These are phyloP conservation scores for Ophthalmolycus amberensis DNA, from an alignment of 2,113 vertebrate genomes.

Conservation along the genomic window DNA sequence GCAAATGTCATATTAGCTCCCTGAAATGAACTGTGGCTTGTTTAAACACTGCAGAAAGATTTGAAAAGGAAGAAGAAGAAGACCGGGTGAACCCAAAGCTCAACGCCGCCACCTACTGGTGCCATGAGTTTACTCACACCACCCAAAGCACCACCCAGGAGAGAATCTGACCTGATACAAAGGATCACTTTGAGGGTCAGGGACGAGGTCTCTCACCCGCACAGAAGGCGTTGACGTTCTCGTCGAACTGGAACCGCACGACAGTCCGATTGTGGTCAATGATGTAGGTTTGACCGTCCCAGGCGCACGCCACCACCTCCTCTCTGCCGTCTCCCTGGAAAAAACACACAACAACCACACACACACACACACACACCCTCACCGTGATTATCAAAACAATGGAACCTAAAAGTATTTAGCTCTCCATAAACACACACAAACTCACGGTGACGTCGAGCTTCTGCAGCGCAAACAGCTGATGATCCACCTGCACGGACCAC, in stretches of 20 bases:
- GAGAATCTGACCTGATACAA: too few species aligned
- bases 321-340: slow-evolving; percentile 92
- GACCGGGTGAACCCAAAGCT: background rate
- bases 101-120: slow-evolving; percentile 70
- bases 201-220: slow-evolving; percentile 85
- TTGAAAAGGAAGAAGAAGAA: background rate
- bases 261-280: slow-evolving; percentile 94
- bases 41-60: slow-evolving; percentile 38
- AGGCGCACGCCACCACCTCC: slow-evolving; percentile 97
- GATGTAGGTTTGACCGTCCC: slow-evolving; percentile 98
- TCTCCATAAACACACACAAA: background rate
- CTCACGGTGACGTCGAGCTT: slow-evolving; percentile 97
- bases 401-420: background rate
- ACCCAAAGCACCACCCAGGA: too few species aligned
- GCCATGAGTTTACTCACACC: background rate
- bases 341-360: too few species aligned
- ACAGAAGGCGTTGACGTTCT: slow-evolving; percentile 98
- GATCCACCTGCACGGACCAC: slow-evolving; percentile 98
- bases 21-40: slow-evolving; percentile 15
- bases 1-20: slow-evolving; percentile 26
- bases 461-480: slow-evolving; percentile 96
- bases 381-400: background rate
- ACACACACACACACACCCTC: slow-evolving; percentile 17
- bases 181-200: too few species aligned
- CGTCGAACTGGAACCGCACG: slow-evolving; percentile 96